A percentile compares a stretch with the other conserved stretches of the same genome.
Evolutionary conservation across 2,113 vertebrate genomes (phyloP).

Genomic region (Reinhardtius hippoglossoides): DNA sequence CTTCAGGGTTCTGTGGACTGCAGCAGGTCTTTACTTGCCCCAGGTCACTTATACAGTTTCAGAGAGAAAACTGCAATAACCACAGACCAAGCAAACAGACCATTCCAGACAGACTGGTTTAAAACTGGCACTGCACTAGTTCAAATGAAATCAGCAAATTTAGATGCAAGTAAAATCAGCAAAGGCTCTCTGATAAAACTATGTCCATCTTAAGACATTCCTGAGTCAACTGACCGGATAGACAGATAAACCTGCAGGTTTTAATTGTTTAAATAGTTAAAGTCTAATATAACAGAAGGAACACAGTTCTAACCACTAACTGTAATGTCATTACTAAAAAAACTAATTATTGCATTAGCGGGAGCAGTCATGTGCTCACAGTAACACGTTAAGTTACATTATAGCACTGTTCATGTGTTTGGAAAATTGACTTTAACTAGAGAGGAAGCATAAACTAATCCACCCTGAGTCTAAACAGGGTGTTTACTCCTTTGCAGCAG

Average conservation of each 20-base stretch:
- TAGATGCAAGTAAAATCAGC: no score
- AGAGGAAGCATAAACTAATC: slow-evolving; percentile 17
- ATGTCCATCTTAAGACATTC: neutral
- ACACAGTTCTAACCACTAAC: neutral
- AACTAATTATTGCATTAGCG: neutral
- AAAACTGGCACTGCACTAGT: no score
- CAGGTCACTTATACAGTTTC: no score
- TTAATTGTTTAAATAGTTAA: neutral
- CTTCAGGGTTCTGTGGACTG: no score
- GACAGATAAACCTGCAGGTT: neutral
- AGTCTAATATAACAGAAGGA: neutral
- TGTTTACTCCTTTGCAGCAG: slow-evolving; percentile 17
- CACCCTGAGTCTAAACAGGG: slow-evolving; percentile 1
- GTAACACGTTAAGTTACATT: neutral
- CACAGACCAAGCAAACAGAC: no score
- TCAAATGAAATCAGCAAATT: neutral
- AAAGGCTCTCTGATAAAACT: neutral
- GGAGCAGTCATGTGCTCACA: neutral
- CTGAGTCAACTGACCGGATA: neutral
- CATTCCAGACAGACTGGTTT: no score
- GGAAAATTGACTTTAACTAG: slow-evolving; percentile 9
- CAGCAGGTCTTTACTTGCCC: no score
- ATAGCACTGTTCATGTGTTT: slow-evolving; percentile 2
- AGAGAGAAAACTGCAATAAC: no score
- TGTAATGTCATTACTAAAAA: neutral